Conservation (phyloP, 1,140 invertebrate genomes). For the Episyrphus balteatus region DNA sequence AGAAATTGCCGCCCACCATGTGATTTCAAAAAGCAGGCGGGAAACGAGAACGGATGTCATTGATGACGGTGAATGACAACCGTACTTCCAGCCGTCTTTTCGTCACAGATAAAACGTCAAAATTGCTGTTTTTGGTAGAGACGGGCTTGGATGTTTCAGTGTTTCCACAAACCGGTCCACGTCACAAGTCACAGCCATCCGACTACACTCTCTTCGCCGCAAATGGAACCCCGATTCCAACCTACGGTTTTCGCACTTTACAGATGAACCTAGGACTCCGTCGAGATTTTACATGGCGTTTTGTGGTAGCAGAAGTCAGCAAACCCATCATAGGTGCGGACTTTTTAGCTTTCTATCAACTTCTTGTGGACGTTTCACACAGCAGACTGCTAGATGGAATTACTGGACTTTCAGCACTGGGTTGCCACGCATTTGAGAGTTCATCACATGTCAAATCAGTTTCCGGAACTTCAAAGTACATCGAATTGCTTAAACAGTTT, state of each 20-base stretch:
- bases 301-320: constrained; percentile 23
- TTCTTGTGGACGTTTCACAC: constrained; percentile 13
- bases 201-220: constrained; percentile 7
- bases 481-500: neutral
- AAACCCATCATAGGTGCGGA: constrained; percentile 26
- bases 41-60: neutral
- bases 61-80: neutral
- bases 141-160: constrained; percentile 27
- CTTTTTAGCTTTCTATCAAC: constrained; percentile 16
- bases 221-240: constrained; percentile 14
- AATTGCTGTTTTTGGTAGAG: constrained; percentile 17
- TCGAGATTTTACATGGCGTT: constrained; percentile 17
- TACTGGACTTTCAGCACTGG: neutral
- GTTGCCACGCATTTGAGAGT: neutral
- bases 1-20: neutral
- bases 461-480: neutral
- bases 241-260: constrained; percentile 11
- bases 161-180: constrained; percentile 6
- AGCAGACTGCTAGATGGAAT: constrained; percentile 9
- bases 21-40: neutral
- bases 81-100: constrained; percentile 8
- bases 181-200: neutral
- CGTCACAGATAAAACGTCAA: constrained; percentile 11
- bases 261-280: constrained; percentile 15
- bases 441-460: neutral